Evolutionary conservation across 2,797 vertebrate genomes (phyloP), one percentile per base, ranked within the genome.

Genomic region (Benthosema pterotum): DNA sequence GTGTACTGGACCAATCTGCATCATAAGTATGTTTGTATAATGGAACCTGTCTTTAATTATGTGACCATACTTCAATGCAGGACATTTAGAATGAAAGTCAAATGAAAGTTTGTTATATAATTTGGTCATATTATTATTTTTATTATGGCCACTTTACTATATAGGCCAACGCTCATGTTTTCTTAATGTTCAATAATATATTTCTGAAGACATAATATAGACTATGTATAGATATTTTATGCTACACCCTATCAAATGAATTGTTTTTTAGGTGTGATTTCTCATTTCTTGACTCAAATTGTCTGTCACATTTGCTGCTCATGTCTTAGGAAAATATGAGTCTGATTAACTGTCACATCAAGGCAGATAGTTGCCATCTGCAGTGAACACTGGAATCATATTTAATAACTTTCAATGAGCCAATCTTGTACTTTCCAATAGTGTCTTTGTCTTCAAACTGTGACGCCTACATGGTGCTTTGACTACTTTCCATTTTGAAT

Each of bases 331-430:
- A 46, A 62, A 13, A 32, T 68, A 63, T 58, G 47, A 60, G 12
- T 46, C 57, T 59, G 38, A 61, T 46, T 5, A 69, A 51, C 51
- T 59, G 42, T 59, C 2, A 11, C 63, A 55, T 52, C 49, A 49
- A 0, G 1, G 60, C 58, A 66, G 62, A 68, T 72, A 63, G 62
- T 32, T 32, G n/a, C 6, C 13, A 50, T 57, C 1, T 60, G 15
- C 46, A 45, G n/a, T 46, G 6, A 43, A 50, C 72, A 79, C 80
- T 79, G 74, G 63, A 73, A 68, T 45, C 52, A 68, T 18, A 1
- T 38, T 38, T 38, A 19, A 9, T 2, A 53, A 17, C 51, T 42
- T 54, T n/a, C 52, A 14, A 57, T 46, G 42, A 63, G 49, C 22
- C 43, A 22, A 7, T 56, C 8, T 54, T 42, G 57, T 60, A 3